Conservation (phyloP, 2,888 invertebrate genomes). For the Leptopilina drosophilae region DNA sequence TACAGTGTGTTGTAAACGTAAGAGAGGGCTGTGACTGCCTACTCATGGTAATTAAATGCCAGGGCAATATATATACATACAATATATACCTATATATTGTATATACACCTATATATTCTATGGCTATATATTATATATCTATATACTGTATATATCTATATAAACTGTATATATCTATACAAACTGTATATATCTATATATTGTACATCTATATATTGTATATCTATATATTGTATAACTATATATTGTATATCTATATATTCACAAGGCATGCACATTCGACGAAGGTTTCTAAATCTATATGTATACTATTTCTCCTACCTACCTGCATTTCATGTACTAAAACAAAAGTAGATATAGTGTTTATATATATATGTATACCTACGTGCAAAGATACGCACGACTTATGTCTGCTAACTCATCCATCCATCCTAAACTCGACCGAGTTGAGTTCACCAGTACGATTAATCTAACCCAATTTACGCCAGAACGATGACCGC, state of each 20-base stretch:
- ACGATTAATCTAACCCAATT: constrained; percentile 67
- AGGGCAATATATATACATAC: constrained; percentile 69
- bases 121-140: too few species aligned
- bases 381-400: constrained; percentile 53
- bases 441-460: constrained; percentile 54
- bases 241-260: too few species aligned
- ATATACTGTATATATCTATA: too few species aligned
- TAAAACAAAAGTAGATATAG: too few species aligned
- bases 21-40: constrained; percentile 63
- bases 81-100: too few species aligned
- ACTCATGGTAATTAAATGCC: constrained; percentile 76
- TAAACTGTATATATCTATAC: too few species aligned
- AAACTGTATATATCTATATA: too few species aligned
- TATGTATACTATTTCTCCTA: constrained; percentile 19
- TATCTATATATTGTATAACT: too few species aligned
- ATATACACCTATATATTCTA: too few species aligned
- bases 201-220: too few species aligned
- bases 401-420: constrained; percentile 60
- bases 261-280: constrained; percentile 64
- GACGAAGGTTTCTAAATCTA: constrained; percentile 62
- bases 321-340: constrained; percentile 41
- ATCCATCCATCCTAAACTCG: constrained; percentile 60
- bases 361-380: too few species aligned
- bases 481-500: constrained; percentile 58
- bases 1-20: constrained; percentile 57